These are phyloP conservation scores for Acropternis orthonyx DNA, from an alignment of 2,797 vertebrate genomes.

Conservation along the genomic window DNA sequence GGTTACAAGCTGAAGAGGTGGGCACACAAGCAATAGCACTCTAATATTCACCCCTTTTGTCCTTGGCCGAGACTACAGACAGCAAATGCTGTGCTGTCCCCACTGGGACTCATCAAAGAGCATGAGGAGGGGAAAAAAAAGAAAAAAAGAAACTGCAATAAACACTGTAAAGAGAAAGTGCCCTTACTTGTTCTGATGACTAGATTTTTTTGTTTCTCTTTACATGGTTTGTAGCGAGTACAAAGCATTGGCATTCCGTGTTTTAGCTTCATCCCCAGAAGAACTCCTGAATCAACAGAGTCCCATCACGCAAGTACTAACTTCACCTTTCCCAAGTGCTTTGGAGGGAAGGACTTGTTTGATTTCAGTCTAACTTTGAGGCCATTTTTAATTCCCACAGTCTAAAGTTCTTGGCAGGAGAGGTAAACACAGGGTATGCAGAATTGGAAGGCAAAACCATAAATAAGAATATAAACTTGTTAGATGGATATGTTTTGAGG, in stretches of 20 bases:
- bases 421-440: fast-evolving
- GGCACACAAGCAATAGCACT: neutral
- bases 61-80: neutral
- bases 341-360: neutral
- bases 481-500: neutral
- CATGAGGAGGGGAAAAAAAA: neutral
- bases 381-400: neutral
- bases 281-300: neutral
- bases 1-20: neutral
- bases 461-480: neutral
- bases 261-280: neutral
- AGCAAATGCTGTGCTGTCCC: neutral
- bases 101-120: constrained; percentile 3
- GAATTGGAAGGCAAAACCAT: neutral
- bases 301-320: neutral
- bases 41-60: neutral
- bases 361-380: neutral
- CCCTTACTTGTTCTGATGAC: constrained; percentile 3
- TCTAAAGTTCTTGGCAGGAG: neutral
- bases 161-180: constrained; percentile 15
- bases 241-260: neutral
- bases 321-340: neutral
- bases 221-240: neutral
- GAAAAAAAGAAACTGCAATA: neutral
- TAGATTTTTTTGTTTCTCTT: constrained; percentile 4